phyloP scores from a whole-genome alignment of 2,797 vertebrate genomes.

The Esox masquinongy region DNA sequence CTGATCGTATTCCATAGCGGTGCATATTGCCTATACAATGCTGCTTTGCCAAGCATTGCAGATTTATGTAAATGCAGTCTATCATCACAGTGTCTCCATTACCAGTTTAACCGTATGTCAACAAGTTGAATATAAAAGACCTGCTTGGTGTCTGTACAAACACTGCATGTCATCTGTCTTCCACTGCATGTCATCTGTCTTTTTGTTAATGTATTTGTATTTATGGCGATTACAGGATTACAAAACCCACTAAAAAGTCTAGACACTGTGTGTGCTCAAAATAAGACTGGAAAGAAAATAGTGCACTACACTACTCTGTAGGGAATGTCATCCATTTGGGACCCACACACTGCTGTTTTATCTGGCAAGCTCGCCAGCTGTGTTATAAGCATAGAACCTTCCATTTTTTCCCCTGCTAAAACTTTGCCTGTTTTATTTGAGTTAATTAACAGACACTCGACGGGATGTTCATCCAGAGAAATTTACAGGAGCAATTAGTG shows the following conservation, averaged over 20 bases:
- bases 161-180: neutral
- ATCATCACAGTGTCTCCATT: neutral
- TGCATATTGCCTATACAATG: constrained; percentile 53
- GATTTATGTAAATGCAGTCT: constrained; percentile 27
- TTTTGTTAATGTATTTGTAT: neutral
- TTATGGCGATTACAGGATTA: too few relatives aligned
- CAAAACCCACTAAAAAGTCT: too few relatives aligned
- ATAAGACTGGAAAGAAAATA: neutral
- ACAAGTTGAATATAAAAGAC: neutral
- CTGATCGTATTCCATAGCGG: constrained; percentile 56
- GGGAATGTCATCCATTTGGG: neutral
- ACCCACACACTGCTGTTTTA: too few relatives aligned
- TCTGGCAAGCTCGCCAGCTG: too few relatives aligned
- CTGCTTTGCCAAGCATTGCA: constrained; percentile 48
- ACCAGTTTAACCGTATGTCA: neutral
- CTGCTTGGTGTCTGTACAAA: neutral
- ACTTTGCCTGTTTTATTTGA: too few relatives aligned
- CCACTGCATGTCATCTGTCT: neutral
- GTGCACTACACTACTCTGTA: neutral
- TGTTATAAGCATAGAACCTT: too few relatives aligned
- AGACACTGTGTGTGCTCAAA: neutral
- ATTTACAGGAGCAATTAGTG: too few relatives aligned
- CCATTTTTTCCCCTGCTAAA: too few relatives aligned
- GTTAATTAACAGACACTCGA: too few relatives aligned
- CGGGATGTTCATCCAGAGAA: too few relatives aligned